Percentiles rank a stretch among this genome's conserved stretches.
Evolutionary conservation across 2,888 invertebrate species (phyloP).

Genomic region (Cheilosia variabilis): DNA sequence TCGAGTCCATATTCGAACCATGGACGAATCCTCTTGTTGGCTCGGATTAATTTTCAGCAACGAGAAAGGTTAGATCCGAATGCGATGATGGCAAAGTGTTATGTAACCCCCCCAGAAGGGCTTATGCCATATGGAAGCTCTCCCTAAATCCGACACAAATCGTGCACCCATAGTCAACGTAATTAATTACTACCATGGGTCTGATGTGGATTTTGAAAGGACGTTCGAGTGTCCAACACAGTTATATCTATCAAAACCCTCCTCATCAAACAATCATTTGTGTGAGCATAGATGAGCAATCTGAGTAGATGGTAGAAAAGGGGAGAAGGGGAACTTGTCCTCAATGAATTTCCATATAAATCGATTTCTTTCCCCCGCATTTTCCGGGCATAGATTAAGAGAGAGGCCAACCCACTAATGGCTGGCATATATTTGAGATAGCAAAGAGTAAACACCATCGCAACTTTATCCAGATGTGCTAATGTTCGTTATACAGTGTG

Average conservation of each 20-base stretch:
- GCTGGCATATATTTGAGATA: slow-evolving; percentile 19
- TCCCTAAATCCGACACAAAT: slow-evolving; percentile 10
- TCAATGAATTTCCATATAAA: slow-evolving; percentile 62
- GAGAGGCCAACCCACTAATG: neutral
- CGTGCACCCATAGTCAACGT: slow-evolving; percentile 32
- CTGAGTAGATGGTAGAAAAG: neutral
- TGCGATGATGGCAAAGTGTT: neutral
- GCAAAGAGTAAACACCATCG: slow-evolving; percentile 1
- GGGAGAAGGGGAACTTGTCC: neutral
- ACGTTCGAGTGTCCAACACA: slow-evolving; percentile 7
- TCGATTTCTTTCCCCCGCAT: slow-evolving; percentile 38
- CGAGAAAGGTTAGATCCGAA: neutral
- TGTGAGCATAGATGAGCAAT: slow-evolving; percentile 31
- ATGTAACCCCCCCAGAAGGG: slow-evolving; percentile 11
- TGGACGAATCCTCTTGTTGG: neutral
- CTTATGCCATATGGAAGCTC: slow-evolving; percentile 32
- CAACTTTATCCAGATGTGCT: slow-evolving; percentile 26
- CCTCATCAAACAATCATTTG: slow-evolving; percentile 38
- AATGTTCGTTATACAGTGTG: neutral
- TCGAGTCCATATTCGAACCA: too few species aligned
- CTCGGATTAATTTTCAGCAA: neutral
- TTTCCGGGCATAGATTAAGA: neutral
- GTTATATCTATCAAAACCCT: slow-evolving; percentile 10
- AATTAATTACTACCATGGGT: slow-evolving; percentile 34
- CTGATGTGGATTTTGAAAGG: slow-evolving; percentile 32